Percentiles rank a stretch among this genome's conserved stretches.
Evolutionary conservation across 35 echinoderm and acorn worm genomes (phyloP).

Genomic region (Lytechinus variegatus): DNA sequence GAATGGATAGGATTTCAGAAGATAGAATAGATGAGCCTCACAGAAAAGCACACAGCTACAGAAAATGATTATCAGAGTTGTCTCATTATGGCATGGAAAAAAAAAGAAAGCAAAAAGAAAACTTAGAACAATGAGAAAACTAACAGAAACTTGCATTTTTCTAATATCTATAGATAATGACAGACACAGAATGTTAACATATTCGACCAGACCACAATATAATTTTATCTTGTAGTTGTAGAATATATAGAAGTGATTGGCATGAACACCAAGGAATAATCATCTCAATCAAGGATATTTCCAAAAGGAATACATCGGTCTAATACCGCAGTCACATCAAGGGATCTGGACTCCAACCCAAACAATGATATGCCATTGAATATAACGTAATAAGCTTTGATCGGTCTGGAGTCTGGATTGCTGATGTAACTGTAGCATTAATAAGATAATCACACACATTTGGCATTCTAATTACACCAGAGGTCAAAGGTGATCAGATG

Average conservation of each 20-base stretch:
- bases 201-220: not conserved
- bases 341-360: too few relatives aligned
- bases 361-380: too few relatives aligned
- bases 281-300: not conserved
- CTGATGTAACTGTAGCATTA: not conserved
- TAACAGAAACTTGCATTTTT: not conserved
- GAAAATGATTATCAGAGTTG: not conserved
- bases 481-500: not conserved
- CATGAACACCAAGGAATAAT: not conserved
- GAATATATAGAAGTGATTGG: not conserved
- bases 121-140: not conserved
- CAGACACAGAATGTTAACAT: not conserved
- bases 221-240: not conserved
- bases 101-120: not conserved
- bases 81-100: not conserved
- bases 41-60: not conserved
- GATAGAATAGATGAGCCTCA: not conserved
- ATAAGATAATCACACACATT: conserved; percentile 20
- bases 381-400: too few relatives aligned
- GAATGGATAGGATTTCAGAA: not conserved
- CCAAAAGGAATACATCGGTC: not conserved
- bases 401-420: too few relatives aligned
- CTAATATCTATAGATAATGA: not conserved
- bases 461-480: not conserved
- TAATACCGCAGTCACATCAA: not conserved